Conservation (phyloP, 2,797 vertebrate species). For the Lateolabrax maculatus region DNA sequence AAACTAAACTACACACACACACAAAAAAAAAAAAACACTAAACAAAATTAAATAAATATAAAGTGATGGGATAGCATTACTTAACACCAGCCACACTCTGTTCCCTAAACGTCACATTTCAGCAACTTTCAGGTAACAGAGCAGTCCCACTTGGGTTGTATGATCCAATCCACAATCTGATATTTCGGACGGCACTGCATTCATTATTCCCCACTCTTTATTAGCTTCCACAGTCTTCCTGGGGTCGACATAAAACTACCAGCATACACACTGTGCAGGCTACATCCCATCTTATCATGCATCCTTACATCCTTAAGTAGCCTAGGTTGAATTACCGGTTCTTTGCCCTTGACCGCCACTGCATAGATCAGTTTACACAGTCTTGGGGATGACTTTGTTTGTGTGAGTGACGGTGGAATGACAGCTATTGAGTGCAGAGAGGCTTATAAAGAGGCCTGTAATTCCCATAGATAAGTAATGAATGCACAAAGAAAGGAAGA, state of each 20-base stretch:
- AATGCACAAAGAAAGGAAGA: slow-evolving; percentile 13
- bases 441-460: slow-evolving; percentile 12
- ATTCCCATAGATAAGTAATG: slow-evolving; percentile 35
- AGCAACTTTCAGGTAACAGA: background rate
- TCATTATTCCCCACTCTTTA: background rate
- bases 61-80: rapidly evolving
- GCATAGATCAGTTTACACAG: slow-evolving; percentile 66
- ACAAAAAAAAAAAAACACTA: background rate
- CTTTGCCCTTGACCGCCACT: slow-evolving; percentile 38
- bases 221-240: background rate
- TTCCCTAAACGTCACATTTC: background rate
- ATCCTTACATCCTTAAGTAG: slow-evolving; percentile 40
- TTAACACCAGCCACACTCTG: background rate
- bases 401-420: slow-evolving; percentile 50
- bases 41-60: background rate
- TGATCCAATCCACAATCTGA: background rate
- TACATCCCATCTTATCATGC: slow-evolving; percentile 20
- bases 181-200: background rate
- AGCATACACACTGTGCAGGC: background rate
- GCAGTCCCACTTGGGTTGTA: background rate
- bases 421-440: slow-evolving; percentile 26
- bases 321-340: slow-evolving; percentile 57
- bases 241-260: background rate
- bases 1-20: background rate
- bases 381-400: slow-evolving; percentile 53